Base-by-base conservation (phyloP, 2,113 vertebrate species). In the Pseudolaguvia tuberculata region DNA sequence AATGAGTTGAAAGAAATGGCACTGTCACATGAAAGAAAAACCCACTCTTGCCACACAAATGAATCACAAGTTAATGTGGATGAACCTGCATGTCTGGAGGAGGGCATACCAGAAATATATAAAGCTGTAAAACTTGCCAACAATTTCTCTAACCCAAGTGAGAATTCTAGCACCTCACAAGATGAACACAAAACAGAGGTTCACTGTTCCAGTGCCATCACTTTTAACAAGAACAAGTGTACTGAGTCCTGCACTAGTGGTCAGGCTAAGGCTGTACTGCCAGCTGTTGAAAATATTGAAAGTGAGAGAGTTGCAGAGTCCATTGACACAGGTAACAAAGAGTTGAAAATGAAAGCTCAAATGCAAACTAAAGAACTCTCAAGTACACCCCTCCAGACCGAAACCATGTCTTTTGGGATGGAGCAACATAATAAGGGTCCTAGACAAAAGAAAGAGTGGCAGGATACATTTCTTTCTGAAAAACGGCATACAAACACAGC, bases 51-150 rank as follows among this genome's bases (percentile, higher is more conserved):
- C 20, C 68, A 70, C 35, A 55, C 66, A 35, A 53, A 59, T 77
- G 70, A 71, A 53, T 79, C 83, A 78, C 79, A 84, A 67, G 72
- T 52, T 17, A 80, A 42, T 39, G 57, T 53, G 74, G 77, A 78
- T 63, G 67, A 70, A 50, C 52, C 50, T 62, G 79, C 31, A 50
- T 53, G 75, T 85, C 58, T 79, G 68, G 51, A 70, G 48, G 27
- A 77, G 23, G 51, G 45, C 51, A 21, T 66, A 52, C n/a, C 35
- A 48, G 78, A 72, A 12, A 52, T 71, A 52, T 79, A 73, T 57
- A 76, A 85, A 59, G 27, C 70, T 48, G 65, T 63, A 63, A 79
- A 83, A 57, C 68, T 75, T 68, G 12, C 42, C 62, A 72, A 80
- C 67, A 42, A 62, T 67, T 70, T 20, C 42, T 63, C 74, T 5